phyloP scores from a whole-genome alignment of 2,113 vertebrate genomes.

The Aspidoscelis tigris region DNA sequence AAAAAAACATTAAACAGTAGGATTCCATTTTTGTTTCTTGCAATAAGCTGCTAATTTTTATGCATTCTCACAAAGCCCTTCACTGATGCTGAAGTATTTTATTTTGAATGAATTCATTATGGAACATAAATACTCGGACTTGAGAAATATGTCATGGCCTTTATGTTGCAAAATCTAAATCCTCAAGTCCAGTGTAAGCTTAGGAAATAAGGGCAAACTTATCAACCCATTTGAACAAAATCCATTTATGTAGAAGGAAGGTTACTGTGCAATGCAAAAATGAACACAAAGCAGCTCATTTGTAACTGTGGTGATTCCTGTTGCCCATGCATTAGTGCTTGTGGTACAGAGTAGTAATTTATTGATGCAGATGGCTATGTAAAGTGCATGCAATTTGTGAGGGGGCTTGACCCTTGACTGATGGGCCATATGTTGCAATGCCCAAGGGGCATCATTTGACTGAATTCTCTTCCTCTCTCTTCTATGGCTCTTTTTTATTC shows the following conservation, averaged over 20 bases:
- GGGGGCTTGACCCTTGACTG: slow-evolving; percentile 91
- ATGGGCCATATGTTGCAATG: slow-evolving; percentile 85
- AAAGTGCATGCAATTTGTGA: slow-evolving; percentile 89
- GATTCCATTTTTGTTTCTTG: background rate
- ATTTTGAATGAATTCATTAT: background rate
- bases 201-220: slow-evolving; percentile 31
- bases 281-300: slow-evolving; percentile 63
- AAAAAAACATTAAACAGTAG: slow-evolving; percentile 12
- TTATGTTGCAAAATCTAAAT: background rate
- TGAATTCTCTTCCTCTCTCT: slow-evolving; percentile 80
- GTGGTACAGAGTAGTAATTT: slow-evolving; percentile 77
- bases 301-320: slow-evolving; percentile 65
- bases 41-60: slow-evolving; percentile 3
- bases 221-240: slow-evolving; percentile 26
- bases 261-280: slow-evolving; percentile 25
- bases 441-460: slow-evolving; percentile 80
- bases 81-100: background rate
- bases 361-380: slow-evolving; percentile 86
- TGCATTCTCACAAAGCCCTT: background rate
- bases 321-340: slow-evolving; percentile 73
- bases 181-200: background rate
- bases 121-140: background rate
- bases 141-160: slow-evolving; percentile 1
- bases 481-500: slow-evolving; percentile 80
- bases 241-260: slow-evolving; percentile 43